Percentiles rank a stretch among this genome's conserved stretches.
Conservation (phyloP, 2,113 vertebrate species). For the Mola mola region DNA sequence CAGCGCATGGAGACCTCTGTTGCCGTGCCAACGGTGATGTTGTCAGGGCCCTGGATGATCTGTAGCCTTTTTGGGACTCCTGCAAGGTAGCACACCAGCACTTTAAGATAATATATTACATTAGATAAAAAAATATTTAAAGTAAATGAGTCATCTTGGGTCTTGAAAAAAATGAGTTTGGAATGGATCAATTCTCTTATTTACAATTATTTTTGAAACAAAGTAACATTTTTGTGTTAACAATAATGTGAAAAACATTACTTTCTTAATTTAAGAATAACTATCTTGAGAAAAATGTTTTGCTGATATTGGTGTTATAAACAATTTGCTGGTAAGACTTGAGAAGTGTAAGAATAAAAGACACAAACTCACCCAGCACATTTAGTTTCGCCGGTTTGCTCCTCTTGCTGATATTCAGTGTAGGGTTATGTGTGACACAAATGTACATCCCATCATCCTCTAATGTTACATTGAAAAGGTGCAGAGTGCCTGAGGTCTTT, state of each 20-base stretch:
- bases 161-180: no score
- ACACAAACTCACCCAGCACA: conserved; percentile 66
- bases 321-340: no score
- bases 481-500: conserved; percentile 80
- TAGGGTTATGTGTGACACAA: conserved; percentile 77
- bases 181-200: no score
- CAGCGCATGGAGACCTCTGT: conserved; percentile 75
- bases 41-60: conserved; percentile 76
- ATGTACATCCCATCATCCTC: conserved; percentile 77
- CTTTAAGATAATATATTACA: neutral
- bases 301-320: no score
- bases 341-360: neutral
- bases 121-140: neutral
- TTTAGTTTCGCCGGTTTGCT: conserved; percentile 75
- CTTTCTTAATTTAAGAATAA: no score
- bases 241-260: no score
- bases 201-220: no score
- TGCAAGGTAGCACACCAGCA: conserved; percentile 22
- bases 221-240: no score
- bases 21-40: conserved; percentile 74
- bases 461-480: conserved; percentile 72
- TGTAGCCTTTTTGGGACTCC: conserved; percentile 59
- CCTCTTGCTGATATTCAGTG: conserved; percentile 69
- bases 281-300: no score
- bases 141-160: no score